Base-by-base conservation (phyloP, 1,140 invertebrate genomes). In the Halictus rubicundus region DNA sequence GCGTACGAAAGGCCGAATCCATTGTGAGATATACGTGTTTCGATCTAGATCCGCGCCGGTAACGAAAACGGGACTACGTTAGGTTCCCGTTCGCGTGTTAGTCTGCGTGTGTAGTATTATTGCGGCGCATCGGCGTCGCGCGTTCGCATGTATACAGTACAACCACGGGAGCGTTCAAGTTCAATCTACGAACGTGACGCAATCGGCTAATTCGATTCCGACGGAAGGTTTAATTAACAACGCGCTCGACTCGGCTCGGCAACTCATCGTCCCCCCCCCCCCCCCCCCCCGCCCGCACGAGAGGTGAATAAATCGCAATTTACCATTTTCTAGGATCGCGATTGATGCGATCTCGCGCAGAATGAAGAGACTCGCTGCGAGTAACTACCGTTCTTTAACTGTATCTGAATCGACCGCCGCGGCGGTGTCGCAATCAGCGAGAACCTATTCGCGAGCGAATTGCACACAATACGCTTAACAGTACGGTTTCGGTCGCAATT, bases 141-240 rank as follows among this genome's bases (percentile, higher is more conserved):
- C 10, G 9, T 10, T 10, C 10, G 39, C 14, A 12, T 46, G 10
- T 46, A 46, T 46, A 12, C 42, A 14, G 8, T 42, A 12, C 39
- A 10, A 12, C 2, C 10, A 14, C 10, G 9, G 2, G 32, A 32
- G 32, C 27, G 27, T 25, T 59, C 63, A 73, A 73, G 77, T 73
- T 73, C 61, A 66, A 65, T 3, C 37, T 4, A 64, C 63, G 76
- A 39, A 23, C 68, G 21, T 27, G 10, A 60, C 37, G 42, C 25
- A 61, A 10, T 32, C 32, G 23, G 10, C 19, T 54, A 21, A 54
- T 54, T 54, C 49, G 49, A 54, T 54, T 46, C 42, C 42, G 10
- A 12, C 52, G 25, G n/a, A 54, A 71, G 65, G 59, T 46, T 76
- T 76, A 84, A 84, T 84, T 83, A 76, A 70, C 57, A 14, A 10